phyloP scores from a whole-genome alignment of 2,113 vertebrate genomes.

The Rhinogobius similis region DNA sequence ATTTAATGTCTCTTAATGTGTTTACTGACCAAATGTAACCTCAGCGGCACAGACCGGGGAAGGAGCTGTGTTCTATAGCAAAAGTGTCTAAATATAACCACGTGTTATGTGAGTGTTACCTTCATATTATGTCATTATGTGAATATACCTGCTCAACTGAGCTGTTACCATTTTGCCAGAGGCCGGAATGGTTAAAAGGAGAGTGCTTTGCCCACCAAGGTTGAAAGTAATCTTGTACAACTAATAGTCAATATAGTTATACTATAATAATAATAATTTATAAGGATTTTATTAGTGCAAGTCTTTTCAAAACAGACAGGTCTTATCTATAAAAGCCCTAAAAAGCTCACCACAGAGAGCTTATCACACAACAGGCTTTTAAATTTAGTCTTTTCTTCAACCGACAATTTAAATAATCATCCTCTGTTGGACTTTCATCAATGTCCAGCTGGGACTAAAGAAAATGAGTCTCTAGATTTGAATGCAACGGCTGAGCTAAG shows the following conservation, averaged over 20 bases:
- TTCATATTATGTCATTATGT: not conserved
- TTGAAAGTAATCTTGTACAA: not conserved
- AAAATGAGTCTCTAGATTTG: not conserved
- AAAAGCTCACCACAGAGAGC: not conserved
- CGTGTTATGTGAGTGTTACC: not conserved
- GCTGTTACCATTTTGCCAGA: not conserved
- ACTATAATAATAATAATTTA: not conserved
- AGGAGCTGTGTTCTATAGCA: conserved; percentile 12
- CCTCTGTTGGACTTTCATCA: conserved; percentile 2
- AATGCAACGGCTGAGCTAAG: not conserved
- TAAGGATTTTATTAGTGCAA: not conserved
- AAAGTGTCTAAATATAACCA: not conserved
- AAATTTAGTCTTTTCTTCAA: not conserved
- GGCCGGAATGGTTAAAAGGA: no score
- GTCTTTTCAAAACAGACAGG: conserved; percentile 2
- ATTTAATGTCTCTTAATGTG: conserved; percentile 77
- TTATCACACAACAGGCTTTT: not conserved
- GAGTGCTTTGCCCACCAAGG: not conserved
- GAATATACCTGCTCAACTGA: not conserved
- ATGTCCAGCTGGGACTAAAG: not conserved
- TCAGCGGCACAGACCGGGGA: conserved; percentile 42
- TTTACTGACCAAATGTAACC: conserved; percentile 57
- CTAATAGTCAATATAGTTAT: not conserved
- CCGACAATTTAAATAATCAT: conserved; percentile 1
- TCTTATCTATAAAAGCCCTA: not conserved